A percentile compares a stretch with the other conserved stretches of the same genome.
Evolutionary conservation across 2,113 vertebrate genomes (phyloP).

Genomic region (Pluvianellus socialis): DNA sequence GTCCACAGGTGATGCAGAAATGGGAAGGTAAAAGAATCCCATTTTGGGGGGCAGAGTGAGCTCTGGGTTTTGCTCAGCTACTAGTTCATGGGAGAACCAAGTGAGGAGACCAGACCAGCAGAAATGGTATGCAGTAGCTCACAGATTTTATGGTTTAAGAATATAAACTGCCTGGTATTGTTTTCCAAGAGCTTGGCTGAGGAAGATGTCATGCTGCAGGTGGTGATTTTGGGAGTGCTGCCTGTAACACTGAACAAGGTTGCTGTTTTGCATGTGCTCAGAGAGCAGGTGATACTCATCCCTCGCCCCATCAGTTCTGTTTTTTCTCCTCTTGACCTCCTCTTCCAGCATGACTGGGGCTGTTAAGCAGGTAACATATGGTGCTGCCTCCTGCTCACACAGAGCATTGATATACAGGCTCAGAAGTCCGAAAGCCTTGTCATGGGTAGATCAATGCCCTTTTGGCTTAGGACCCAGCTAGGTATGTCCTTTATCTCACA

Average conservation of each 20-base stretch:
- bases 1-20: neutral
- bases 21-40: neutral
- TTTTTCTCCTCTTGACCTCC: neutral
- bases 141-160: neutral
- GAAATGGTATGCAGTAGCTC: neutral
- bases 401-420: neutral
- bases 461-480: neutral
- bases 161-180: neutral
- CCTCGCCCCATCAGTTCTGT: neutral
- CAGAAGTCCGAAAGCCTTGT: neutral
- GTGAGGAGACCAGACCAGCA: neutral
- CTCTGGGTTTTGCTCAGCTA: neutral
- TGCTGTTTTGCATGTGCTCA: neutral
- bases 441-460: neutral
- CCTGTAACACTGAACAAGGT: neutral
- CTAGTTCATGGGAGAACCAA: neutral
- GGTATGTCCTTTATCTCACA: neutral
- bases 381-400: neutral
- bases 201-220: conserved; percentile 2
- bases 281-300: neutral
- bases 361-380: neutral
- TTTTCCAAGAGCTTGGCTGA: neutral
- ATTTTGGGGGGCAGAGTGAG: neutral
- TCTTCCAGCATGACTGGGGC: neutral
- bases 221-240: neutral